Percentiles rank a stretch among this genome's conserved stretches.
Conservation (phyloP, 2,888 invertebrate genomes). For the Cosmia trapezina region DNA sequence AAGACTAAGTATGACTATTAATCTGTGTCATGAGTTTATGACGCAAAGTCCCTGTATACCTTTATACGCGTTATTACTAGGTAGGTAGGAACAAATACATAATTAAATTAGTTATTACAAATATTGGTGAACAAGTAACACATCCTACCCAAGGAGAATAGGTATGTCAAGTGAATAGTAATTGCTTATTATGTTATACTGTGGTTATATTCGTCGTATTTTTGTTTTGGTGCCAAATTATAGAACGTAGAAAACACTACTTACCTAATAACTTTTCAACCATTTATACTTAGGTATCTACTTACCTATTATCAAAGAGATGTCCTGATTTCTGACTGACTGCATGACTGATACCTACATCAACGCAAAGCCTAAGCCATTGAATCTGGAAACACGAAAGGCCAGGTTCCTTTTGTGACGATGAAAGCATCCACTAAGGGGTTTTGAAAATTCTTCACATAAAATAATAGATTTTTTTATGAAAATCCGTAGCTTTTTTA, state of each 20-base stretch:
- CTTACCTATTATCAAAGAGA: background rate
- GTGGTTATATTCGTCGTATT: no score
- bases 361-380: background rate
- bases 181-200: background rate
- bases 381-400: background rate
- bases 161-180: slow-evolving; percentile 11
- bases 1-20: no score
- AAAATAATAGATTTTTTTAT: background rate
- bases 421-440: background rate
- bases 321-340: background rate
- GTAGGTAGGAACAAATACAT: background rate
- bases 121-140: background rate
- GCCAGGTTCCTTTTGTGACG: background rate
- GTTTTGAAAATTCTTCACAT: background rate
- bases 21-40: no score
- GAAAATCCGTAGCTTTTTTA: background rate
- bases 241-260: no score
- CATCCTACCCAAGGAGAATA: background rate
- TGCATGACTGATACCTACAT: background rate
- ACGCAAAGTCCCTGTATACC: no score
- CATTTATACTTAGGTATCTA: background rate
- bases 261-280: background rate
- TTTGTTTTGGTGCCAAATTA: background rate
- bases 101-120: background rate
- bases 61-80: no score